Evolutionary conservation across 2,797 vertebrate species (phyloP).

Genomic region (Alauda arvensis): DNA sequence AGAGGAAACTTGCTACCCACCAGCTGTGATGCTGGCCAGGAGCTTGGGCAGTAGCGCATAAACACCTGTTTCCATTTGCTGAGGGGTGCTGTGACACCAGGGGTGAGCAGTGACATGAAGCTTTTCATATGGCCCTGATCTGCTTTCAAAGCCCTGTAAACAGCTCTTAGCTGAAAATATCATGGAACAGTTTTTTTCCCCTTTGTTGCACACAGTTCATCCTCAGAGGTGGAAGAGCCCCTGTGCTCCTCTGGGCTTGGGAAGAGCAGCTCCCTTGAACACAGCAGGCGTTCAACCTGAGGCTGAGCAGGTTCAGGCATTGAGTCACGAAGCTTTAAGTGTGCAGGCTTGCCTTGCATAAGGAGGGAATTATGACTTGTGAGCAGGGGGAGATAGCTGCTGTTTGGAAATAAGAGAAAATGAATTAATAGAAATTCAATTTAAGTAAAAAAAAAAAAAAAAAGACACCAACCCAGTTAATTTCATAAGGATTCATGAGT

Average conservation of each 20-base stretch:
- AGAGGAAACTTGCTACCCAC: neutral
- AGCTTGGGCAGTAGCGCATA: neutral
- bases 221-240: neutral
- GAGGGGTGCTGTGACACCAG: neutral
- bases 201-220: neutral
- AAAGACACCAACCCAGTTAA: neutral
- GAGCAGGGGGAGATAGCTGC: neutral
- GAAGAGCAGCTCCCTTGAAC: neutral
- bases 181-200: fast-evolving
- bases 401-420: neutral
- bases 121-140: neutral
- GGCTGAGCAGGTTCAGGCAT: neutral
- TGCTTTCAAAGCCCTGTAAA: neutral
- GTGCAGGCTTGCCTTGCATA: neutral
- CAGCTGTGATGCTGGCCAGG: neutral
- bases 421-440: neutral
- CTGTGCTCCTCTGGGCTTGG: neutral
- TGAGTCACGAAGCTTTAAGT: neutral
- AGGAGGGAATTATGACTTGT: neutral
- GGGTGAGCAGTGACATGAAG: neutral
- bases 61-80: neutral
- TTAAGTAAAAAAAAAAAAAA: neutral
- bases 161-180: neutral
- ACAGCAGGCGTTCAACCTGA: neutral
- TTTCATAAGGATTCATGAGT: slow-evolving; percentile 21